Percentiles rank a stretch among this genome's conserved stretches.
Evolutionary conservation across 35 echinoderm and acorn worm genomes (phyloP).

Genomic region (Diadema setosum): DNA sequence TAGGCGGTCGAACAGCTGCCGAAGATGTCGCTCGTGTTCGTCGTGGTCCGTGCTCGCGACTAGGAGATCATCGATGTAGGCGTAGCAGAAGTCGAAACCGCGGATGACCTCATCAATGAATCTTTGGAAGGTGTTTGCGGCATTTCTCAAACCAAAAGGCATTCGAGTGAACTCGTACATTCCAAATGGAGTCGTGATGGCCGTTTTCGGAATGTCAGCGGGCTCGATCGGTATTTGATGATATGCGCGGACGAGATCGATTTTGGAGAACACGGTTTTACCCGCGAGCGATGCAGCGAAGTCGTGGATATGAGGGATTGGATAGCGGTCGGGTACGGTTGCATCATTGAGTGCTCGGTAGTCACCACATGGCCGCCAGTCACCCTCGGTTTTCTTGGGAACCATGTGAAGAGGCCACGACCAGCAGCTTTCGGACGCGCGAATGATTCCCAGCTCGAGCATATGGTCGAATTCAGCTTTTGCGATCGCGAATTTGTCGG

Average conservation of each 20-base stretch:
- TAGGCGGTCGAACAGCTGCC: neutral
- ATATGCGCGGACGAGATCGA: constrained; percentile 57
- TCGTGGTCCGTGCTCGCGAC: neutral
- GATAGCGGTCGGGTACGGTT: constrained; percentile 59
- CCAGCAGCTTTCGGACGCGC: constrained; percentile 39
- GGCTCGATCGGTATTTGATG: constrained; percentile 56
- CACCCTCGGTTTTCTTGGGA: too few relatives aligned
- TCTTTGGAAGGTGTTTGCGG: constrained; percentile 49
- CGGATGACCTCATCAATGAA: constrained; percentile 52
- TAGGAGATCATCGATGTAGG: neutral
- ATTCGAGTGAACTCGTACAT: constrained; percentile 44
- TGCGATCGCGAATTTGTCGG: constrained; percentile 14
- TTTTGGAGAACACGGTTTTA: constrained; percentile 24
- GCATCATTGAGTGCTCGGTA: constrained; percentile 54
- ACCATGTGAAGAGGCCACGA: constrained; percentile 55
- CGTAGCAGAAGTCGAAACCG: constrained; percentile 25
- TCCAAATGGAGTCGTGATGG: constrained; percentile 52
- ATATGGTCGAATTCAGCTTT: too few relatives aligned
- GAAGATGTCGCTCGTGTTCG: neutral
- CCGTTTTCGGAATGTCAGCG: constrained; percentile 45
- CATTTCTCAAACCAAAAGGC: constrained; percentile 55
- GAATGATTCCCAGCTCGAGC: constrained; percentile 46
- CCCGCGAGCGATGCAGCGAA: constrained; percentile 15
- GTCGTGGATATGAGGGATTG: constrained; percentile 64
- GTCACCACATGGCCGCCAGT: too few relatives aligned